Base-by-base conservation (phyloP, 2,888 invertebrate species). In the Troglohyphantes excavatus region DNA sequence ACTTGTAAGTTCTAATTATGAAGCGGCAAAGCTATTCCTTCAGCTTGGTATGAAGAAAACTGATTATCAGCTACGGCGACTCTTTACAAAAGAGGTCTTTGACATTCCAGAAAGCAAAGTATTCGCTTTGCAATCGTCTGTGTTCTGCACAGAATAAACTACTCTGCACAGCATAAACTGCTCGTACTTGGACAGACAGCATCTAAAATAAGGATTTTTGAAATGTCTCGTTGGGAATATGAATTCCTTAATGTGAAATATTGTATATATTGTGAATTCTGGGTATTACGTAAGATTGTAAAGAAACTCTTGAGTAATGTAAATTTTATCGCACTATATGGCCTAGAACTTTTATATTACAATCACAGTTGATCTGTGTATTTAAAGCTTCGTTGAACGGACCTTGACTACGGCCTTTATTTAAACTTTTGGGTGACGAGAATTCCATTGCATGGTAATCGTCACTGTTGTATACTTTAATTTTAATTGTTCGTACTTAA, bases 91-190 rank as follows among this genome's bases (percentile, higher is more conserved):
- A 53, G 65, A 72, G 19, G 39, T 91, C 5, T 76, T 90, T n/a
- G 79, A 86, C 29, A 85, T 91, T 33, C 91, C 91, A 17, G 88
- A 90, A 27, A 78, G 53, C 19, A 73, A 76, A 73, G 83, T 91
- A 17, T 91, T 90, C 59, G 91, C 91, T 21, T 29, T 91, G 2
- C 91, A 91, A 13, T 89, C 91, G 0, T 91, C 91, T 11, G 91
- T 91, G 3, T 91, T 91, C 39, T 91, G 91, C 43, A 90, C 91
- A 19, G 91, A 91, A 83, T 91, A 33, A 82, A n/a, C n/a, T n/a
- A n/a, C n/a, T n/a, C n/a, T n/a, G n/a, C n/a, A n/a, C n/a, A n/a
- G n/a, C n/a, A n/a, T n/a, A n/a, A 5, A 19, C 63, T 26, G 63
- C 6, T 23, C 9, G 26, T n/a, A 63, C 26, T 63, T 23, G 2